Percentiles rank a stretch among this genome's conserved stretches.
Evolutionary conservation across 2,888 invertebrate species (phyloP).

Genomic region (Hypena proboscidalis): DNA sequence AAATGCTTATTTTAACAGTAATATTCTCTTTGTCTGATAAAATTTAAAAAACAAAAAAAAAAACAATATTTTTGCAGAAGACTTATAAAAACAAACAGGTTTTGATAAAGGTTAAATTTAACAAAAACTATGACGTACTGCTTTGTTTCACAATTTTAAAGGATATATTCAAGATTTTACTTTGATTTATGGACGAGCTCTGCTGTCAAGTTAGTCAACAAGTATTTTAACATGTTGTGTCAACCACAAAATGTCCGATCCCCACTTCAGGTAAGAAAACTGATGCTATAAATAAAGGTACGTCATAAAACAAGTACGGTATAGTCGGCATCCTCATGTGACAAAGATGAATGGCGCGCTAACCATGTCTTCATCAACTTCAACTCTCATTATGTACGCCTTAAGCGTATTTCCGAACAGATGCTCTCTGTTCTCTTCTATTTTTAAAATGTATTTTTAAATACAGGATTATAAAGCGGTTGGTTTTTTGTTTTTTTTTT

Average conservation of each 20-base stretch:
- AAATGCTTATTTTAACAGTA: too few species aligned
- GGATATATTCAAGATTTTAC: too few species aligned
- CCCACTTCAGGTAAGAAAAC: constrained; percentile 17
- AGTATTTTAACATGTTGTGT: neutral
- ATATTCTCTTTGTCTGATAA: too few species aligned
- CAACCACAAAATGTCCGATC: constrained; percentile 3
- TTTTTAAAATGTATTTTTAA: constrained; percentile 31
- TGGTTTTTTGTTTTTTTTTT: constrained; percentile 30
- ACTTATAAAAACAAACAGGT: too few species aligned
- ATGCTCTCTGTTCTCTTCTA: constrained; percentile 38
- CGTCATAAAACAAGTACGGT: constrained; percentile 31
- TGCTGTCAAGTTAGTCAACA: too few species aligned
- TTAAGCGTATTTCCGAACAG: constrained; percentile 39
- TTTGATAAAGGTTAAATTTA: too few species aligned
- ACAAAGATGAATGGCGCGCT: constrained; percentile 62
- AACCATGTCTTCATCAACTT: constrained; percentile 71
- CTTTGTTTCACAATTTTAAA: too few species aligned
- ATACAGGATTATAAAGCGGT: constrained; percentile 32
- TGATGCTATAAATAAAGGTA: constrained; percentile 33
- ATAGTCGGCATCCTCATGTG: constrained; percentile 44
- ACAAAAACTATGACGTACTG: too few species aligned
- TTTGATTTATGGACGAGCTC: too few species aligned
- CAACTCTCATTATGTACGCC: constrained; percentile 63
- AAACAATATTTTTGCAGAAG: too few species aligned
- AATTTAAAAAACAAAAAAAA: too few species aligned